Percentiles rank a stretch among this genome's conserved stretches.
These are phyloP conservation scores for Callipepla squamata DNA, from an alignment of 2,113 vertebrate genomes.

Conservation along the genomic window DNA sequence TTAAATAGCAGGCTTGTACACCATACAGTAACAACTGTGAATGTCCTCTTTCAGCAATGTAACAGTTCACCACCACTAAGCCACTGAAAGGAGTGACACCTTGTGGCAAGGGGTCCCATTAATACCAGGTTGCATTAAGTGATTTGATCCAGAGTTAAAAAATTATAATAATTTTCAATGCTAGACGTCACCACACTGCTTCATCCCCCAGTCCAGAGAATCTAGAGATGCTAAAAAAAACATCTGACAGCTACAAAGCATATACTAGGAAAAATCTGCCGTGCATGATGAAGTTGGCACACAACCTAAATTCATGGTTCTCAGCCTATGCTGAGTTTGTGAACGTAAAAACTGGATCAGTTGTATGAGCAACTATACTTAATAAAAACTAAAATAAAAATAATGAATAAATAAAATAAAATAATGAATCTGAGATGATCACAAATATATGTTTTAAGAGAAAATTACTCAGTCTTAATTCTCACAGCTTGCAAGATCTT, in stretches of 20 bases:
- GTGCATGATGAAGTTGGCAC: background rate
- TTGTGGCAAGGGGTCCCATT: conserved; percentile 27
- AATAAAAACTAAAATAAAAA: too few relatives aligned
- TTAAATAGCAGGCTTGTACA: background rate
- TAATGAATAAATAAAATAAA: too few relatives aligned
- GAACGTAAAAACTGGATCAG: background rate
- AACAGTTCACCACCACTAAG: background rate
- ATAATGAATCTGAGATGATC: background rate
- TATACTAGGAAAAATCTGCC: background rate
- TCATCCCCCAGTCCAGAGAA: background rate
- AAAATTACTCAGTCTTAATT: background rate
- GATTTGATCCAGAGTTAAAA: background rate
- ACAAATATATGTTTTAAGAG: background rate
- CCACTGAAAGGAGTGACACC: conserved; percentile 49
- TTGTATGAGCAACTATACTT: background rate
- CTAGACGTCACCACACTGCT: background rate
- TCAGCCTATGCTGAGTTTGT: background rate
- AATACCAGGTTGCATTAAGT: background rate
- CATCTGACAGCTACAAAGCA: background rate
- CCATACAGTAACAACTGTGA: background rate
- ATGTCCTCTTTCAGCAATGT: background rate
- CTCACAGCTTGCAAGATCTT: background rate
- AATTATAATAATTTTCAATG: background rate
- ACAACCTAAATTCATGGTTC: background rate
- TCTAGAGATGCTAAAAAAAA: background rate